These are phyloP conservation scores for Vanessa cardui DNA, from an alignment of 2,888 invertebrate species.

Conservation along the genomic window DNA sequence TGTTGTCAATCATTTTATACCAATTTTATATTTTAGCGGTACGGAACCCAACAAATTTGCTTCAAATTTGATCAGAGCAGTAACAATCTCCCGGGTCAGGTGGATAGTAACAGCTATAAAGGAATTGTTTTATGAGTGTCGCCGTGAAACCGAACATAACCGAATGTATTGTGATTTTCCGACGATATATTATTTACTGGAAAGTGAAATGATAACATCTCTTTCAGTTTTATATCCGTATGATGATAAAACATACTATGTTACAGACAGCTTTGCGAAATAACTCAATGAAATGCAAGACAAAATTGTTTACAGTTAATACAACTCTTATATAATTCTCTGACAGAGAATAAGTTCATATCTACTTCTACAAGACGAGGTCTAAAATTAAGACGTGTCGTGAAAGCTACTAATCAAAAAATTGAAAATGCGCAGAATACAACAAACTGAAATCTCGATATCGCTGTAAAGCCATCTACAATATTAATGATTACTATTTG, in stretches of 20 bases:
- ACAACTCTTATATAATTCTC: no score
- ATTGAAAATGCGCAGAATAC: no score
- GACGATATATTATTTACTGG: constrained; percentile 31
- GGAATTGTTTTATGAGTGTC: constrained; percentile 68
- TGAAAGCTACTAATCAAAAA: no score
- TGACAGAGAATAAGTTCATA: no score
- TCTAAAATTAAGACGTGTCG: no score
- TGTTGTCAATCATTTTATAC: not conserved
- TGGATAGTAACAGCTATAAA: constrained; percentile 60
- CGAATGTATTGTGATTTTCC: constrained; percentile 52
- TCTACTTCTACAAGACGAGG: no score
- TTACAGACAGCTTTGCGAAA: no score
- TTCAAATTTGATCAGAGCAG: constrained; percentile 47
- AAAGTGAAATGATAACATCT: constrained; percentile 22
- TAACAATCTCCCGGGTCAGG: constrained; percentile 49
- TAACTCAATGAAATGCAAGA: no score
- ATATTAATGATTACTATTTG: no score
- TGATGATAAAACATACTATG: not conserved
- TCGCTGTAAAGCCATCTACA: no score
- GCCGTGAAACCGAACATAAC: constrained; percentile 63
- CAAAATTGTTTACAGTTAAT: no score
- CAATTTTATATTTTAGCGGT: constrained; percentile 9
- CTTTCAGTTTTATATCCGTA: not conserved
- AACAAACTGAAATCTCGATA: no score
- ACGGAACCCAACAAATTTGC: constrained; percentile 41